Evolutionary conservation across 2,797 vertebrate genomes (phyloP).

Genomic region (Sebastes trivittatus): DNA sequence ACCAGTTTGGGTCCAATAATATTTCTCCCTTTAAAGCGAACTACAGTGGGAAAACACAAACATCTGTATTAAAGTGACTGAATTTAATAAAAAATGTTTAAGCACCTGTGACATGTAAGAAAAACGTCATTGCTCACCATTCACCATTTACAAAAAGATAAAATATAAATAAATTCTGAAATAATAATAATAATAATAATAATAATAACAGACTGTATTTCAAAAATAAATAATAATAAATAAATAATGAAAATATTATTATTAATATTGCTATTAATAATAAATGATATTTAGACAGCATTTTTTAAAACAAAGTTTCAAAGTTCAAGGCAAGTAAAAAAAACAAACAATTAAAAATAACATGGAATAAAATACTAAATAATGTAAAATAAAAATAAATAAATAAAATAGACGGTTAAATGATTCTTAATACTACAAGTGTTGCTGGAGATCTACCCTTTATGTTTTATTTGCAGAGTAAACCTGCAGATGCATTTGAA

Average conservation of each 20-base stretch:
- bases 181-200: too few species aligned
- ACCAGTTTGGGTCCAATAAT: conserved; percentile 31
- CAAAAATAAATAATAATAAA: too few species aligned
- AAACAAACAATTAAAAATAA: not conserved
- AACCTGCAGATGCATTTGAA: not conserved
- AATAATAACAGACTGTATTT: too few species aligned
- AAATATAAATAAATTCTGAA: too few species aligned
- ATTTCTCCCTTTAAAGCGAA: conserved; percentile 18
- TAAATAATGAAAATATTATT: too few species aligned
- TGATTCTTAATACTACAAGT: not conserved
- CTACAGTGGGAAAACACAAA: not conserved
- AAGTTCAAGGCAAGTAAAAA: not conserved
- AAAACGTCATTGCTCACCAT: not conserved
- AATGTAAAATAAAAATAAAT: too few species aligned
- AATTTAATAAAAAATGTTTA: conserved; percentile 10
- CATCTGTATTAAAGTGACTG: not conserved
- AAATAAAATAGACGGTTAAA: not conserved
- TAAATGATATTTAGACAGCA: too few species aligned
- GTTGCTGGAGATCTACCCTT: not conserved
- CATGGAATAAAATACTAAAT: not conserved
- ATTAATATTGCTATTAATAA: too few species aligned
- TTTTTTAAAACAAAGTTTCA: not conserved
- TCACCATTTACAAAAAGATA: not conserved
- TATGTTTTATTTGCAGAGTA: not conserved
- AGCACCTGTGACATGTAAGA: not conserved